A percentile compares a stretch with the other conserved stretches of the same genome.
Evolutionary conservation across 1,140 invertebrate species (phyloP).

Genomic region (Cyclargus thomasi): DNA sequence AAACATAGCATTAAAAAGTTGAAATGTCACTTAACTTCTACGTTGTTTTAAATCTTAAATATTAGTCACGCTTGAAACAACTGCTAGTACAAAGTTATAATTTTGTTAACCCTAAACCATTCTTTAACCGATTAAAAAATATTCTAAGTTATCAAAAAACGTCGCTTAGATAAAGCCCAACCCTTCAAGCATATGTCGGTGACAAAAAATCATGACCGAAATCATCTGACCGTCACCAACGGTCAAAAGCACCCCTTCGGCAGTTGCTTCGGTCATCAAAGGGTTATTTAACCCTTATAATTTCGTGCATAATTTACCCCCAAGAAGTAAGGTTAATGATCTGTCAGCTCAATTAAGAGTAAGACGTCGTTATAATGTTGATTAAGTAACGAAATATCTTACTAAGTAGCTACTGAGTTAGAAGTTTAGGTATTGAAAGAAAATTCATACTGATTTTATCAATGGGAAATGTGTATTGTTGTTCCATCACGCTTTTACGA

Average conservation of each 20-base stretch:
- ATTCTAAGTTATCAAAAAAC: conserved; percentile 3
- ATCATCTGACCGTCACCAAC: conserved; percentile 52
- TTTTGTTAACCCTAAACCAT: too few species aligned
- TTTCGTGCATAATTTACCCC: conserved; percentile 35
- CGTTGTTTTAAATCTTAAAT: too few species aligned
- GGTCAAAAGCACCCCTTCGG: conserved; percentile 34
- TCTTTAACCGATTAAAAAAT: background rate
- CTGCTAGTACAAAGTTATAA: too few species aligned
- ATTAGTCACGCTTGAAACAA: too few species aligned
- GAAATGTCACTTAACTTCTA: too few species aligned
- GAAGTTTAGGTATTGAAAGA: too few species aligned
- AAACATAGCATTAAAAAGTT: too few species aligned
- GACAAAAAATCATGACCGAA: conserved; percentile 36
- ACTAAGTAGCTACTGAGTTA: background rate
- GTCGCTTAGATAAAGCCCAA: conserved; percentile 4
- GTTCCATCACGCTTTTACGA: too few species aligned
- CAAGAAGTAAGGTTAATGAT: conserved; percentile 29
- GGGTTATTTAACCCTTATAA: conserved; percentile 46
- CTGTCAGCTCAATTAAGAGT: background rate
- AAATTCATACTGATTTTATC: too few species aligned
- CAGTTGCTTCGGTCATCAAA: conserved; percentile 25
- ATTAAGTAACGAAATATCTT: background rate
- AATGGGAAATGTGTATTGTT: too few species aligned
- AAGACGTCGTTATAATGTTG: background rate
- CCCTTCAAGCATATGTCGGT: conserved; percentile 12